Conservation (phyloP, 1,140 invertebrate species). For the Argopecten irradians region DNA sequence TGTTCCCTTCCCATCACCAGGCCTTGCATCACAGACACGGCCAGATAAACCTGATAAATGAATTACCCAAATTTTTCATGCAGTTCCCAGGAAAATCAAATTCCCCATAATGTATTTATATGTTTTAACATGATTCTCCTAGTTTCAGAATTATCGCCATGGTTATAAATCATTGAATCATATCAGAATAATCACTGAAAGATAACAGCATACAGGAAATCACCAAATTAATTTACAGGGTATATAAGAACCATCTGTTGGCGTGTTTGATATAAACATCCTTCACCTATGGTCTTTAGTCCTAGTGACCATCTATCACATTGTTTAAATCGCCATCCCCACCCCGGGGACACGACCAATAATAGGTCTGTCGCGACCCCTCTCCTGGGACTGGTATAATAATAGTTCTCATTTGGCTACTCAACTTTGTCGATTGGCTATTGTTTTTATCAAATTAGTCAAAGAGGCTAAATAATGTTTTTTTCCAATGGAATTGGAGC, state of each 20-base stretch:
- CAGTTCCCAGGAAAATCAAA: too few relatives aligned
- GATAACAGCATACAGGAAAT: too few relatives aligned
- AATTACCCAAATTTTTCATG: too few relatives aligned
- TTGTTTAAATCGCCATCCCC: neutral
- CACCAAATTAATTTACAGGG: too few relatives aligned
- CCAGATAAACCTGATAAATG: too few relatives aligned
- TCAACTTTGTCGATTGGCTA: neutral
- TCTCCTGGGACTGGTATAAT: neutral
- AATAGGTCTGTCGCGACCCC: conserved; percentile 13
- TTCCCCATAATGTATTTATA: too few relatives aligned
- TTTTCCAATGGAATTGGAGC: neutral
- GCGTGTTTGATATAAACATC: neutral
- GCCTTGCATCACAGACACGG: too few relatives aligned
- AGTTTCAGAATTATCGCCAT: too few relatives aligned
- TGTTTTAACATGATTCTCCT: too few relatives aligned
- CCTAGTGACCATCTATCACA: neutral
- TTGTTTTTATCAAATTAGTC: neutral
- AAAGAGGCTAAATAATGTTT: neutral
- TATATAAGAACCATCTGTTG: neutral
- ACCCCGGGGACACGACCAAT: neutral
- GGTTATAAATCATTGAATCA: too few relatives aligned
- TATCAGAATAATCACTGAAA: too few relatives aligned
- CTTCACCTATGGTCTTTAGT: neutral
- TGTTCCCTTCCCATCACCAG: too few relatives aligned
- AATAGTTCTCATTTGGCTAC: neutral